Base-by-base conservation (phyloP, 2,113 vertebrate species). In the Donacobius atricapilla region DNA sequence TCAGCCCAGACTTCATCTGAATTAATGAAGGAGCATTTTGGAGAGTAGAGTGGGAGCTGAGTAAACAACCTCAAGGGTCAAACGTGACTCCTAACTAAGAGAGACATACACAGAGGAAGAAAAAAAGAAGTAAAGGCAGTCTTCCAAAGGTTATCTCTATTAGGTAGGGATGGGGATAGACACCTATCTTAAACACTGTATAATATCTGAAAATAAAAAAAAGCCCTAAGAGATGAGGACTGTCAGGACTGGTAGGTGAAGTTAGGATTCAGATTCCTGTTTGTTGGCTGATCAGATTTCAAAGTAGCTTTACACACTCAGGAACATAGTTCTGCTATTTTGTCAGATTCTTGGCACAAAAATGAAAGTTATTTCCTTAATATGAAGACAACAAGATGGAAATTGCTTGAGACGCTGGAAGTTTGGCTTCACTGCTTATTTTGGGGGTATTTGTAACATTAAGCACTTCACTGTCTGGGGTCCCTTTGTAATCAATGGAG, bases 291-390 rank as follows among this genome's bases (percentile, higher is more conserved):
- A 84, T 51, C 44, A 82, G 61, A 82, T 71, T 72, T 93, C 82
- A 73, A 92, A 90, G 72, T 27, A 76, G 24, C 57, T 92, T 91
- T 69, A 64, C 30, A 64, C 30, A 30, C 42, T 90, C 51, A 86
- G 39, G 33, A 90, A 35, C 2, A 2, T 47, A 70, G 40, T 54
- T 93, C 58, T 92, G 63, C n/a, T 86, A 42, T 97, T 96, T 93
- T 95, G 83, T 83, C 94, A 95, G 92, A 54, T 68, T 94, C 66
- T 88, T 95, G 85, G 83, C 60, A 77, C 33, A 94, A 90, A 87
- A 95, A 94, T 83, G 88, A 54, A 93, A 93, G 86, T 47, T 90
- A 83, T 90, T 96, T 97, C 95, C 83, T 94, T 77, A 70, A 73
- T 77, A 90, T 54, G 79, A 94, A 87, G 75, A 72, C 58, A 88